These are phyloP conservation scores for Rhyacophila brunnea DNA, from an alignment of 1,140 invertebrate species.

Conservation along the genomic window DNA sequence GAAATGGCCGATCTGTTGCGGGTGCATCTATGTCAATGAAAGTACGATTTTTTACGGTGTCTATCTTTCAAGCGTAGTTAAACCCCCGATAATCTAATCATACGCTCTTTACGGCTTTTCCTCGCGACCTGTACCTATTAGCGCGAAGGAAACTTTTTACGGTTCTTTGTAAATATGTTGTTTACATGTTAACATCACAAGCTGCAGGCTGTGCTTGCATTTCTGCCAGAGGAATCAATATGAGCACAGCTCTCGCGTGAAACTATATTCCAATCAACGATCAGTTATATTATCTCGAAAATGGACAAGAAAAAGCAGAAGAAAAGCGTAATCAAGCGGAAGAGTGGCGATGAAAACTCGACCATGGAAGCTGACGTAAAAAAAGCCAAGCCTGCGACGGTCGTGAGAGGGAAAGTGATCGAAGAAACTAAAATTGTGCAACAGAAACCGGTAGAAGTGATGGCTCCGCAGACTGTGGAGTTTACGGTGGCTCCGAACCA, in stretches of 20 bases:
- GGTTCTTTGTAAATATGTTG: no score
- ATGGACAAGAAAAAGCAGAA: conserved; percentile 55
- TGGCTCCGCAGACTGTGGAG: conserved; percentile 42
- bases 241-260: no score
- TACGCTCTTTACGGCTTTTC: no score
- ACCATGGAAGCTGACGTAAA: conserved; percentile 9
- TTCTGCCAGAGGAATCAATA: no score
- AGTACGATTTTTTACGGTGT: no score
- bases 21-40: background rate
- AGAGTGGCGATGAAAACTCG: conserved; percentile 42
- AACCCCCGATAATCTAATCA: no score
- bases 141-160: no score
- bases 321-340: conserved; percentile 52
- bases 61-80: no score
- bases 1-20: conserved; percentile 15
- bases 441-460: conserved; percentile 41
- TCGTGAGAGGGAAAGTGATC: conserved; percentile 45
- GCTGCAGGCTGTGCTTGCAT: no score
- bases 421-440: conserved; percentile 40
- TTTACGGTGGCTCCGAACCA: conserved; percentile 49
- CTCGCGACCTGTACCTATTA: no score
- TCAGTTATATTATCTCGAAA: conserved; percentile 33
- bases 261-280: no score
- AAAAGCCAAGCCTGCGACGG: conserved; percentile 20
- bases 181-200: no score